Base-by-base conservation (phyloP, 2,797 vertebrate genomes). In the Amniataba percoides region DNA sequence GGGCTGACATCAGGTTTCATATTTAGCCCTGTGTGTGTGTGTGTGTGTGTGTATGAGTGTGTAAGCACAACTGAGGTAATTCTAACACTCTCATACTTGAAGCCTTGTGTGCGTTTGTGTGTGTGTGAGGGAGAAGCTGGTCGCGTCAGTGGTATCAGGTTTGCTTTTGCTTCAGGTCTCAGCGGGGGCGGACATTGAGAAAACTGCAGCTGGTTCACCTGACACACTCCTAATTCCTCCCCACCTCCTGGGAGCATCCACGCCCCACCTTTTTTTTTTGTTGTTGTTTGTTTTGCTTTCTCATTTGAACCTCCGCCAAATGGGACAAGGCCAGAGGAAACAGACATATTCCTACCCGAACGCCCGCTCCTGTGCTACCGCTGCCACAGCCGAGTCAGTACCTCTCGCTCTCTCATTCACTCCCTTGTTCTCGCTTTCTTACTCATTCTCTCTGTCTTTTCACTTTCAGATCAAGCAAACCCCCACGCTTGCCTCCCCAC, bases 221-320 rank as follows among this genome's bases (percentile, higher is more conserved):
- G 92, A 92, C 85, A 87, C 84, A 83, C 79, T 86, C 78, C 82
- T 88, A 85, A 85, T 90, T 78, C 80, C 84, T 73, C 68, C 5
- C 60, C 34, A 3, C 78, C 85, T 82, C 87, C 76, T 39, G 77
- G 77, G 83, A 87, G 69, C 56, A 71, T 79, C 75, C 74, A 66
- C 69, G 71, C 70, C 65, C 48, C 0, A 12, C 42, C 69, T 40
- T 81, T 81, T 3, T 31, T 31, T 31, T 31, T 31, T 31, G n/a
- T 31, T 31, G 3, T 31, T 86, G 3, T 86, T 46, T 87, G 71
- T 86, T 88, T 83, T 63, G 48, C 51, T 81, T 81, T 74, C 80
- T 85, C 75, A 80, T 87, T 88, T 93, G 89, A 91, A 88, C 78
- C 55, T 51, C 51, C 78, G 85, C 91, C 90, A 86, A 91, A 89